A percentile compares a stretch with the other conserved stretches of the same genome.
Conservation (phyloP, 2,888 invertebrate genomes). For the Tiliacea aurago region DNA sequence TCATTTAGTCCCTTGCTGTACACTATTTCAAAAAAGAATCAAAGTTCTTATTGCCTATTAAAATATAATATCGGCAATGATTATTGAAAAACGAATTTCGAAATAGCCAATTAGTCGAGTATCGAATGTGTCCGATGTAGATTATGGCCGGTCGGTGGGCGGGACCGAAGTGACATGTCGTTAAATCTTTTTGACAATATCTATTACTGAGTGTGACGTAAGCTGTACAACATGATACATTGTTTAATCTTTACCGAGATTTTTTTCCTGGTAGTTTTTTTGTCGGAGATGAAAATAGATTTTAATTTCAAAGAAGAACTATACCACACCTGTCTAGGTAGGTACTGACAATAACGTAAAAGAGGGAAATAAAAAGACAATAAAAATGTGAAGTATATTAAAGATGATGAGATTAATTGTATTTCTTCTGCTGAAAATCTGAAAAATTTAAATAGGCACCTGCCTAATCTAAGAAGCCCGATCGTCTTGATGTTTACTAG, state of each 20-base stretch:
- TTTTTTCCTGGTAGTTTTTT: slow-evolving; percentile 6
- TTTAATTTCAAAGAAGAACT: background rate
- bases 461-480: background rate
- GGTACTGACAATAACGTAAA: background rate
- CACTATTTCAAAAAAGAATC: slow-evolving; percentile 75
- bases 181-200: slow-evolving; percentile 77
- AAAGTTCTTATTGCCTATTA: slow-evolving; percentile 83
- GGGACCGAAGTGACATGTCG: slow-evolving; percentile 77
- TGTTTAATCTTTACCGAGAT: slow-evolving; percentile 32
- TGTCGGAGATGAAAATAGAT: background rate
- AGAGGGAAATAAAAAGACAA: background rate
- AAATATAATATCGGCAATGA: slow-evolving; percentile 85
- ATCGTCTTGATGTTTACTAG: background rate
- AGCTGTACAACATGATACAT: slow-evolving; percentile 53
- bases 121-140: slow-evolving; percentile 72
- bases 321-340: background rate
- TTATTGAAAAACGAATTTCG: slow-evolving; percentile 85
- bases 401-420: background rate
- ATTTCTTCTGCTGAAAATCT: background rate
- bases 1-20: slow-evolving; percentile 83
- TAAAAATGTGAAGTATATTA: too few species aligned
- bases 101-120: slow-evolving; percentile 83
- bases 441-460: background rate
- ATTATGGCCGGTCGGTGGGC: slow-evolving; percentile 76
- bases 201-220: slow-evolving; percentile 65